phyloP scores from a whole-genome alignment of 1,140 invertebrate species.

The Ganaspis sp. region DNA sequence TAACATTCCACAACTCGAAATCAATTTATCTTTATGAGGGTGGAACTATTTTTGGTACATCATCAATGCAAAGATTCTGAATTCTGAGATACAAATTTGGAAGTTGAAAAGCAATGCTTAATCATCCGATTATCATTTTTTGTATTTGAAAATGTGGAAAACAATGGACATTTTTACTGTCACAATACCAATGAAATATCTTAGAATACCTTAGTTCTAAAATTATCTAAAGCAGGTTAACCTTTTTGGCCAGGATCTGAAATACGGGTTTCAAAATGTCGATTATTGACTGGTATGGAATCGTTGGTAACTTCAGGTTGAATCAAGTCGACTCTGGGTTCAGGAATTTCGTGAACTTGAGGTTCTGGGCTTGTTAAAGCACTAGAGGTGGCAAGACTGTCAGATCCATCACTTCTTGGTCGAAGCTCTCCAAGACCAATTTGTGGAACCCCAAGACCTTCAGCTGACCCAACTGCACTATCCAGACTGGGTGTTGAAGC shows the following conservation, averaged over 20 bases:
- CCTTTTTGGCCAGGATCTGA: slow-evolving; percentile 59
- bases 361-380: slow-evolving; percentile 72
- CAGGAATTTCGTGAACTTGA: slow-evolving; percentile 57
- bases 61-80: slow-evolving; percentile 14
- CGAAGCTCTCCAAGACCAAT: slow-evolving; percentile 58
- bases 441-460: slow-evolving; percentile 74
- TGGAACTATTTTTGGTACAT: slow-evolving; percentile 19
- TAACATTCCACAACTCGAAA: neutral
- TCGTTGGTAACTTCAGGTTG: slow-evolving; percentile 38
- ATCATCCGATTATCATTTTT: no score
- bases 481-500: slow-evolving; percentile 79
- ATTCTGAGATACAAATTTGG: neutral
- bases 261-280: slow-evolving; percentile 22
- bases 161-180: no score
- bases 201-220: neutral
- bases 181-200: no score
- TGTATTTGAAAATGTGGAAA: no score
- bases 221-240: slow-evolving; percentile 32
- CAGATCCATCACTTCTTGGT: slow-evolving; percentile 69
- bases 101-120: no score
- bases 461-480: slow-evolving; percentile 79
- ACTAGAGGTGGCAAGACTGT: slow-evolving; percentile 72
- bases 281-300: neutral
- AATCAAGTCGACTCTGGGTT: slow-evolving; percentile 48
- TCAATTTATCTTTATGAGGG: slow-evolving; percentile 19